These are phyloP conservation scores for Ditula angustiorana DNA, from an alignment of 2,888 invertebrate genomes.

Conservation along the genomic window DNA sequence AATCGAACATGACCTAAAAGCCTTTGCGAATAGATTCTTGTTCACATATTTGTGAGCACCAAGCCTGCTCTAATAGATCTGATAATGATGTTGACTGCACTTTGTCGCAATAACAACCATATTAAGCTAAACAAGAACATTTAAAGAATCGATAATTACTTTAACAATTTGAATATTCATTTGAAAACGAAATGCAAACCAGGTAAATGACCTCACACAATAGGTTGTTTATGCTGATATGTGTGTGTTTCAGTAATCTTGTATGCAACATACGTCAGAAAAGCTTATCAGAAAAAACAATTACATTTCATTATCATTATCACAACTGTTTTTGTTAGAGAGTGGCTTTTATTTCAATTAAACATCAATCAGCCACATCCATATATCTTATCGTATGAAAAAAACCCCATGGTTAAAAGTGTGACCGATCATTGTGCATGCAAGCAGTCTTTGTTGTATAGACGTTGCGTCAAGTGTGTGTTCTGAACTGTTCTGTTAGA, in stretches of 20 bases:
- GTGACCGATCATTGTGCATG: no score
- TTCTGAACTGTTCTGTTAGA: no score
- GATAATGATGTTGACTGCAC: background rate
- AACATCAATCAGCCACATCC: background rate
- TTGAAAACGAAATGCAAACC: background rate
- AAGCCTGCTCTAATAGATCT: no score
- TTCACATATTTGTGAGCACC: no score
- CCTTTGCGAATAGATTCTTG: no score
- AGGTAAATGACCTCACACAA: constrained; percentile 23
- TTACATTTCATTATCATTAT: constrained; percentile 20
- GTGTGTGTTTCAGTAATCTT: background rate
- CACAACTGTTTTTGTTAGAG: background rate
- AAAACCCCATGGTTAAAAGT: no score
- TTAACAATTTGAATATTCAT: background rate
- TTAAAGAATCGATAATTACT: background rate
- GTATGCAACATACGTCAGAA: background rate
- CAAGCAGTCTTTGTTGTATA: no score
- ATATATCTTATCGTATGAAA: no score
- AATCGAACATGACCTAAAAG: no score
- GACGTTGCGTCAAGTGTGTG: no score
- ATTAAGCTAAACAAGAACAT: background rate
- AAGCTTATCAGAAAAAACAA: constrained; percentile 4
- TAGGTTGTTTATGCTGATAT: constrained; percentile 15
- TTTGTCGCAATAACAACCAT: background rate
- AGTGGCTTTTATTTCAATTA: background rate